Evolutionary conservation across 2,888 invertebrate species (phyloP), one percentile per base, ranked within the genome.

Genomic region (Syritta pipiens): DNA sequence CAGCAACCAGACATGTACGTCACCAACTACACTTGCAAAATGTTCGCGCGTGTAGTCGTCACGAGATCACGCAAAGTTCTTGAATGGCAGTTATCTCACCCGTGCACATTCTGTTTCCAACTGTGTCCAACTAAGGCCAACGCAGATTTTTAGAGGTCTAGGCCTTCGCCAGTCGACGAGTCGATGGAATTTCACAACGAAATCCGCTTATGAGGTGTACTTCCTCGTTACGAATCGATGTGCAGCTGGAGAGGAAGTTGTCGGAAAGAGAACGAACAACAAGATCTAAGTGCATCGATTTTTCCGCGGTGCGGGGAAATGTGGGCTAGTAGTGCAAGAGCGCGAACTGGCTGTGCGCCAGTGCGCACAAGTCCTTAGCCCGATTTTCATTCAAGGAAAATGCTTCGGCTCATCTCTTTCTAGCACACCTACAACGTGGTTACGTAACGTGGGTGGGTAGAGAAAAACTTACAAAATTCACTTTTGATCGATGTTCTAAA

Each of bases 271-370:
- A n/a, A 42, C 53, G 1, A 44, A 35, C 20, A 44, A 22, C 40
- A 30, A 24, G 3, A 4, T 1, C 22, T 60, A 63, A 9, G 17
- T 14, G 14, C 37, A 69, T 76, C 37, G 76, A 76, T 69, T 76
- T 68, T 76, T 67, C 17, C 35, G 69, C 28, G 3, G 26, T 2
- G 26, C 9, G 48, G 4, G 42, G 14, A 71, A 59, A 71, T 59
- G 26, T 65, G 60, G 71, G 77, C 67, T 55, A 72, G 24, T 67
- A 60, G 77, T 53, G 32, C 77, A 77, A 40, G 72, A 60, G 65
- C 53, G 55, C 48, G 20, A 72, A 60, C 65, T 77, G 71, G 71
- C 77, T 59, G 14, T 19, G 42, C 32, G 71, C 77, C 77, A 77
- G 22, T 77, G 77, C 77, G 72, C 77, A 59, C 46, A 40, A 17